phyloP scores from a whole-genome alignment of 2,888 invertebrate species.

The Drosophila mimica region DNA sequence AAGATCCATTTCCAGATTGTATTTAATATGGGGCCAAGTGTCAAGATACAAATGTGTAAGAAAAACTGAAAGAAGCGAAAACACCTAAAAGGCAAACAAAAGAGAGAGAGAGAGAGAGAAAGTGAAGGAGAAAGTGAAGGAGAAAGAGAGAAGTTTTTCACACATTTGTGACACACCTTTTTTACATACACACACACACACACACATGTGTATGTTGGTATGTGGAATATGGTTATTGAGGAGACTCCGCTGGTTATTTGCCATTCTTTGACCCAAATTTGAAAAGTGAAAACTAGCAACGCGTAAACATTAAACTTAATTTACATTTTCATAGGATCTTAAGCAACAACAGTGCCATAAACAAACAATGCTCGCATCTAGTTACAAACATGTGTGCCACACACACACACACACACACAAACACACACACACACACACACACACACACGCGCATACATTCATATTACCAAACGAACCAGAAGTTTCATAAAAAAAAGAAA shows the following conservation, averaged over 20 bases:
- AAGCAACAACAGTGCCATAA: slow-evolving; percentile 29
- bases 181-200: not conserved
- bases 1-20: slow-evolving; percentile 7
- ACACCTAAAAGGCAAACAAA: not conserved
- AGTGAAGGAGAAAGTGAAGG: not conserved
- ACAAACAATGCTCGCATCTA: slow-evolving; percentile 8
- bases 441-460: not conserved
- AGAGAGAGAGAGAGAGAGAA: not conserved
- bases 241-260: not conserved
- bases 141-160: not conserved
- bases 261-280: slow-evolving; percentile 12
- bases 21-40: not conserved
- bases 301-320: slow-evolving; percentile 63
- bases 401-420: not conserved
- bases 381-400: not conserved
- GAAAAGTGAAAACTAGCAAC: slow-evolving; percentile 51
- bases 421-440: not conserved
- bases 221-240: slow-evolving; percentile 1
- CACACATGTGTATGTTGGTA: not conserved
- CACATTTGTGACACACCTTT: not conserved
- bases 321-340: slow-evolving; percentile 63
- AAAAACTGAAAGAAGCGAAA: not conserved
- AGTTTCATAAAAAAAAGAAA: slow-evolving; percentile 7
- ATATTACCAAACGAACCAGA: slow-evolving; percentile 18
- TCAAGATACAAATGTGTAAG: not conserved